phyloP scores from a whole-genome alignment of 2,888 invertebrate genomes.

The Erebia ligea region DNA sequence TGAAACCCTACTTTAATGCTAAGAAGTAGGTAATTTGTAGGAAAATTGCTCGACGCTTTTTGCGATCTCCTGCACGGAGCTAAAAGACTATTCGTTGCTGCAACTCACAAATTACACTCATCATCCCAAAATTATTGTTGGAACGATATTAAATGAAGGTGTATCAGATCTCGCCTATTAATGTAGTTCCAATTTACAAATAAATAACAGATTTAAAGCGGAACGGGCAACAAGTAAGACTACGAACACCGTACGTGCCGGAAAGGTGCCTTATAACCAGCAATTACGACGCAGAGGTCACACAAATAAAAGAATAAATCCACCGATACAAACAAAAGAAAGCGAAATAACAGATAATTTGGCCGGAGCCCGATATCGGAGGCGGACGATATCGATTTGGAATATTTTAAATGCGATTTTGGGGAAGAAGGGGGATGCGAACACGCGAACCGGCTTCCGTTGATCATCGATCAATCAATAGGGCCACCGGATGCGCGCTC shows the following conservation, averaged over 20 bases:
- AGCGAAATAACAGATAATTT: slow-evolving; percentile 79
- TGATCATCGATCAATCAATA: slow-evolving; percentile 61
- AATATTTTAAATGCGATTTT: slow-evolving; percentile 67
- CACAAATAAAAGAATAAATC: slow-evolving; percentile 72
- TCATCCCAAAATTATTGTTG: slow-evolving; percentile 70
- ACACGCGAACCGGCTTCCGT: slow-evolving; percentile 66
- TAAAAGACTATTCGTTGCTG: slow-evolving; percentile 48
- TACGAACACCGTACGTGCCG: slow-evolving; percentile 61
- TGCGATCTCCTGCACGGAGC: slow-evolving; percentile 40
- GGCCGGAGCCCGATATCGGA: slow-evolving; percentile 60
- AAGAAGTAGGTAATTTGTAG: slow-evolving; percentile 53
- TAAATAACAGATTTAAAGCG: slow-evolving; percentile 79
- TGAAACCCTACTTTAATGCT: slow-evolving; percentile 31
- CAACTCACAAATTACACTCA: slow-evolving; percentile 68
- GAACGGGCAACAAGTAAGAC: slow-evolving; percentile 53
- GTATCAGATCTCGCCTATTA: slow-evolving; percentile 73
- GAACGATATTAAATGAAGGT: slow-evolving; percentile 81
- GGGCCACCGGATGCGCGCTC: slow-evolving; percentile 60
- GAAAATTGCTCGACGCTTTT: slow-evolving; percentile 62
- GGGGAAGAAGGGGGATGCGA: slow-evolving; percentile 58
- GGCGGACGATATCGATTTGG: slow-evolving; percentile 69
- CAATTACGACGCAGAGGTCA: slow-evolving; percentile 81
- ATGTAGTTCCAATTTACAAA: slow-evolving; percentile 78
- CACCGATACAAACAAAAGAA: slow-evolving; percentile 74
- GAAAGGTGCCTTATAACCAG: slow-evolving; percentile 61